A percentile compares a stretch with the other conserved stretches of the same genome.
Conservation (phyloP, 1,140 invertebrate species). For the Temnothorax curvispinosus region DNA sequence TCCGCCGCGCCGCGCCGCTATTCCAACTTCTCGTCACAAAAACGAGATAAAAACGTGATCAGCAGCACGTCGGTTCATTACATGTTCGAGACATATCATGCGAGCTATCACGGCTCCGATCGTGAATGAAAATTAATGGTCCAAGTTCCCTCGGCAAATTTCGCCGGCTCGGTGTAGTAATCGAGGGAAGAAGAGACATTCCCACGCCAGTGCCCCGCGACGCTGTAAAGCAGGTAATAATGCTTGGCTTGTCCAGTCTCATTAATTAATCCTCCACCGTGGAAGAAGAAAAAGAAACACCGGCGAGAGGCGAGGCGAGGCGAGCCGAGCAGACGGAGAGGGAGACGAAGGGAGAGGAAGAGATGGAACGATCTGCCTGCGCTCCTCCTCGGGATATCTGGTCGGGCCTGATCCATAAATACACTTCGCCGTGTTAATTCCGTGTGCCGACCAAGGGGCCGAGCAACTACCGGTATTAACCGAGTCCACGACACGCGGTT, state of each 20-base stretch:
- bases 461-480: conserved; percentile 83
- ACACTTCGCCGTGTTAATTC: conserved; percentile 81
- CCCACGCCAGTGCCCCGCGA: conserved; percentile 70
- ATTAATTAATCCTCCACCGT: conserved; percentile 74
- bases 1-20: neutral
- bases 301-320: conserved; percentile 4
- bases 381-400: conserved; percentile 74
- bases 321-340: conserved; percentile 37
- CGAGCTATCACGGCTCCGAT: neutral
- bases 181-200: conserved; percentile 66
- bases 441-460: conserved; percentile 79
- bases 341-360: conserved; percentile 26
- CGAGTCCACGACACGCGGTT: conserved; percentile 72
- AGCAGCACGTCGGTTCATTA: conserved; percentile 22
- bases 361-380: conserved; percentile 59
- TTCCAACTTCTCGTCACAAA: neutral
- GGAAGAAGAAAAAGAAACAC: conserved; percentile 55
- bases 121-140: conserved; percentile 50
- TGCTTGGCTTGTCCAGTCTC: conserved; percentile 71
- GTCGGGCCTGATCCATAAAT: conserved; percentile 79
- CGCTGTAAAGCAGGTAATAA: conserved; percentile 70
- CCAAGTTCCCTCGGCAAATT: conserved; percentile 36
- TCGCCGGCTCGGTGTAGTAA: conserved; percentile 50
- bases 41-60: conserved; percentile 12
- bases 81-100: neutral